Base-by-base conservation (phyloP, 2,113 vertebrate species). In the Pollachius pollachius region DNA sequence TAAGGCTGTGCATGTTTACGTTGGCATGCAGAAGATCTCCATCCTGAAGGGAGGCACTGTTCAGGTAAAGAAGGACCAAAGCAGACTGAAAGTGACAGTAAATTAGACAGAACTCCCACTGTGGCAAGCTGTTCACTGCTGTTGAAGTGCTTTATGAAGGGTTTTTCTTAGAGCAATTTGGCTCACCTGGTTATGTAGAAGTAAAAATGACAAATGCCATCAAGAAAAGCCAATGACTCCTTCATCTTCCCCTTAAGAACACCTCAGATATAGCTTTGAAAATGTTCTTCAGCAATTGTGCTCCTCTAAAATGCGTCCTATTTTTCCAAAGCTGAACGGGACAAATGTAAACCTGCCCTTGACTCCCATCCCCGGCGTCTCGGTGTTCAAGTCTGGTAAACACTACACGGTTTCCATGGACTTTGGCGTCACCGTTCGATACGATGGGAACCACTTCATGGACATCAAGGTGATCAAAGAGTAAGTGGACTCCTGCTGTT, bases 391-490 rank as follows among this genome's bases (percentile, higher is more conserved):
- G 67, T 87, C 88, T 9, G 90, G 90, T 27, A 87, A 73, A 48
- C 75, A 79, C 65, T 86, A 85, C 75, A 87, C 81, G 5, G 83
- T 89, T 57, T 64, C 71, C n/a, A 81, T 88, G 76, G 41, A 73
- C 56, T 93, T 91, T 82, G 90, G 90, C 11, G 85, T 93, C 64
- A 91, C 84, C 5, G 92, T 91, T 69, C 87, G 92, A 54, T 93
- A 93, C 8, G 91, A 93, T 54, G 92, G 91, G 71, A 91, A 91
- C 71, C 91, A 93, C 61, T 88, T 72, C 59, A 87, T 91, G 85
- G 90, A 92, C 63, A 85, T 93, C 68, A 91, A 90, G 87, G 84
- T 93, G 6, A 87, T 83, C 63, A 90, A 90, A 80, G 89, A 92
- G 92, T 93, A 64, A 90, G 90, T 89, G 12, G n/a, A 69, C 19